Evolutionary conservation across 2,888 invertebrate genomes (phyloP).

Genomic region (Palloptera scutellata): DNA sequence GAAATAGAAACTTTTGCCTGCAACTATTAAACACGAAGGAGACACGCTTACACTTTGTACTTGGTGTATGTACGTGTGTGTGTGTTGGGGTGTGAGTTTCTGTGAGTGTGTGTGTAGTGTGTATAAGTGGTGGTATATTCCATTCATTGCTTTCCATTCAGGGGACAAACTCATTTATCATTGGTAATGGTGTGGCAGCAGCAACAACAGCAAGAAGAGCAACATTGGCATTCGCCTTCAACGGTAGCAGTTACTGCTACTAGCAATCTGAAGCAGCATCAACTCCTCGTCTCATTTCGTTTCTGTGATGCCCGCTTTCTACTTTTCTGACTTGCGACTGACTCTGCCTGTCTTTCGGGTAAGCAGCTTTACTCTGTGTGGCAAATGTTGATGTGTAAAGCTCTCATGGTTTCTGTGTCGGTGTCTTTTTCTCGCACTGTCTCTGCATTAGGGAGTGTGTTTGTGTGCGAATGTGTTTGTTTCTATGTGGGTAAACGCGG

Average conservation of each 20-base stretch:
- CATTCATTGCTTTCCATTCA: neutral
- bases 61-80: neutral
- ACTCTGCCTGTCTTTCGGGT: too few species aligned
- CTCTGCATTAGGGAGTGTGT: neutral
- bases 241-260: too few species aligned
- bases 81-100: neutral
- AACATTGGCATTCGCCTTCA: too few species aligned
- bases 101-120: slow-evolving; percentile 2
- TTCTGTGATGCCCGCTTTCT: neutral
- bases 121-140: neutral
- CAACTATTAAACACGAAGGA: neutral
- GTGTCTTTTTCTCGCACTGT: neutral
- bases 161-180: too few species aligned
- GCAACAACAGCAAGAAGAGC: too few species aligned
- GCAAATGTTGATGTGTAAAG: too few species aligned
- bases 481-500: neutral
- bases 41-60: neutral
- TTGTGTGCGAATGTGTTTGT: neutral
- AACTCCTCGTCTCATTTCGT: too few species aligned
- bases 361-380: too few species aligned
- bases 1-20: slow-evolving; percentile 2
- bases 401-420: too few species aligned
- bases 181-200: too few species aligned
- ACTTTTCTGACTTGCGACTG: neutral
- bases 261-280: too few species aligned